Base-by-base conservation (phyloP, 2,113 vertebrate genomes). In the Spheniscus mendiculus region DNA sequence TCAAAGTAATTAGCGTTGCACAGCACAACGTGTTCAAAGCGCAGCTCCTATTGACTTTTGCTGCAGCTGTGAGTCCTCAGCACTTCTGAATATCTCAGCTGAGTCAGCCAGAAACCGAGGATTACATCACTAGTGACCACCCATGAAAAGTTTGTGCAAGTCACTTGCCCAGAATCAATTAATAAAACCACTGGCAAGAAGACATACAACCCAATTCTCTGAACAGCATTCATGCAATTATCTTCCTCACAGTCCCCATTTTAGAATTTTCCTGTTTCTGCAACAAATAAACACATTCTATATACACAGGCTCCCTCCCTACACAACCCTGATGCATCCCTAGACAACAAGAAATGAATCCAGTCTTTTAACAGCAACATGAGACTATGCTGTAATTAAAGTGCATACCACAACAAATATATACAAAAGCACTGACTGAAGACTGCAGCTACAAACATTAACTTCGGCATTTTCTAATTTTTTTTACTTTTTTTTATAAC, bases 51-150 rank as follows among this genome's bases (percentile, higher is more conserved):
- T 8, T 82, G 91, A 81, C 69, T 97, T 96, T 8, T 92, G 78
- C 90, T 91, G 91, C 91, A 95, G 91, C 96, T 94, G 91, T 12
- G 82, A 93, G 87, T 87, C 84, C 95, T 96, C 93, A 94, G 14
- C 59, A 74, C 65, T 74, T 53, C 42, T 44, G 49, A 94, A 26
- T 40, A 50, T 79, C 91, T 87, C 91, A 59, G 77, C 72, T 89
- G 89, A 96, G 73, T 84, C 91, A 93, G 89, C 61, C 89, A 95
- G 77, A 94, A 45, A 56, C n/a, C 0, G 0, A 34, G 81, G 36
- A 90, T 59, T 47, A 47, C 81, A 56, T 80, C 93, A 96, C 53
- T 44, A 76, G 81, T 84, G 95, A 94, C 93, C 95, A 95, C 96
- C 94, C 89, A 74, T 22, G 73, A 15, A 63, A 96, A 82, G 86